phyloP scores from a whole-genome alignment of 1,140 invertebrate species.

The Plodia interpunctella region DNA sequence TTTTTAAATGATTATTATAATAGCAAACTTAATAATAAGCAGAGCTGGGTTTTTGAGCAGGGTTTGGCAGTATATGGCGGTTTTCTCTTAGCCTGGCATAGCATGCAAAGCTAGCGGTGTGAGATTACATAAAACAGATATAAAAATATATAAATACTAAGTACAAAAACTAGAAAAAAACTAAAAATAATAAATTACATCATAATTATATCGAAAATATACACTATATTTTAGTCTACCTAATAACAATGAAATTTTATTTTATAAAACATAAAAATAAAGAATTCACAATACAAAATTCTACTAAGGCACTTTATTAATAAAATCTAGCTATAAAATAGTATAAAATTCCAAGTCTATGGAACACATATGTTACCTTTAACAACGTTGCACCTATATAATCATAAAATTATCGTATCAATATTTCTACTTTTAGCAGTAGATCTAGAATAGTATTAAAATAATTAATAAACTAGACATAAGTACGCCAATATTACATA shows the following conservation, averaged over 20 bases:
- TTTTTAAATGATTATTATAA: not conserved
- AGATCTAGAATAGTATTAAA: not conserved
- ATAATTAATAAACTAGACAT: not conserved
- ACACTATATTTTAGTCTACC: not conserved
- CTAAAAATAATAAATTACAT: not conserved
- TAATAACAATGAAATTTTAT: not conserved
- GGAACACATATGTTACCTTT: constrained; percentile 12
- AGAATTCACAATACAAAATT: not conserved
- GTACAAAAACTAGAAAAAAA: not conserved
- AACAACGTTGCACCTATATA: constrained; percentile 18
- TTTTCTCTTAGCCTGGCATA: not conserved
- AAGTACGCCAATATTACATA: constrained; percentile 1
- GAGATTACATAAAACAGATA: not conserved
- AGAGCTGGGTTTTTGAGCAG: not conserved
- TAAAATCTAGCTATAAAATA: not conserved
- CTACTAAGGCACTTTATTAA: not conserved
- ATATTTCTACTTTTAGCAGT: not conserved
- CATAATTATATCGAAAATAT: not conserved
- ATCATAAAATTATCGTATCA: constrained; percentile 5
- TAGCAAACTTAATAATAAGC: not conserved
- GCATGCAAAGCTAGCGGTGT: constrained; percentile 3
- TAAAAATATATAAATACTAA: not conserved
- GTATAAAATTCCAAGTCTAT: not conserved
- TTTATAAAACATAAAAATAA: not conserved
- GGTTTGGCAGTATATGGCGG: not conserved